Evolutionary conservation across 2,888 invertebrate genomes (phyloP), one percentile per base, ranked within the genome.

Genomic region (Petrolisthes manimaculis): DNA sequence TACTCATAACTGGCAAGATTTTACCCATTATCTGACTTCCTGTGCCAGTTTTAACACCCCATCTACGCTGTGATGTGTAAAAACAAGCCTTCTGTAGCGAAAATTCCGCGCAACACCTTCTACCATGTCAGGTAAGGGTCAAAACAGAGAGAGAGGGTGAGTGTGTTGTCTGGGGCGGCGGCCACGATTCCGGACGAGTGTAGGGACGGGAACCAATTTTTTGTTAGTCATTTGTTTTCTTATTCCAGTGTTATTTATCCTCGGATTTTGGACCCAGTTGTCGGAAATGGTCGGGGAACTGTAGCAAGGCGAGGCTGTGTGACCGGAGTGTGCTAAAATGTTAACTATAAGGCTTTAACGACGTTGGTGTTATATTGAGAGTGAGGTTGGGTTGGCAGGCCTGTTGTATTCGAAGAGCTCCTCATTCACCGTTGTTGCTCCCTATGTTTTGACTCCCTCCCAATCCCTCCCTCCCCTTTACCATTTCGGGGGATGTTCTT

Each of bases 111-210:
- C 83, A 84, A 88, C 88, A 84, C 67, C 84, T 83, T 81, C 84
- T 88, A 88, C 81, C 80, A 88, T 88, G 88, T 88, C 88, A 88
- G 88, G 88, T 88, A 84, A 75, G 88, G 12, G 12, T 8, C 80
- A 67, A 80, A 80, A 80, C 84, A 80, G 56, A 71, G 61, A 51
- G 71, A 82, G 18, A 51, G 78, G 18, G 8, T 51, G n/a, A 21
- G 54, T 21, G 71, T 74, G 74, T 24, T 53, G 54, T 3, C 83
- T 54, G n/a, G 56, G 24, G 12, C 18, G 53, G 37, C 24, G 85
- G 53, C 81, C 74, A 82, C 80, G 87, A 51, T 78, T 87, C 77
- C 87, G 87, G 56, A 87, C 83, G 79, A 77, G 87, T 55, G 53
- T 21, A 77, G 21, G 69, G 67, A 87, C 83, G 71, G 81, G 51